Percentiles rank a stretch among this genome's conserved stretches.
Evolutionary conservation across 2,797 vertebrate species (phyloP).

Genomic region (Hydrophis major): DNA sequence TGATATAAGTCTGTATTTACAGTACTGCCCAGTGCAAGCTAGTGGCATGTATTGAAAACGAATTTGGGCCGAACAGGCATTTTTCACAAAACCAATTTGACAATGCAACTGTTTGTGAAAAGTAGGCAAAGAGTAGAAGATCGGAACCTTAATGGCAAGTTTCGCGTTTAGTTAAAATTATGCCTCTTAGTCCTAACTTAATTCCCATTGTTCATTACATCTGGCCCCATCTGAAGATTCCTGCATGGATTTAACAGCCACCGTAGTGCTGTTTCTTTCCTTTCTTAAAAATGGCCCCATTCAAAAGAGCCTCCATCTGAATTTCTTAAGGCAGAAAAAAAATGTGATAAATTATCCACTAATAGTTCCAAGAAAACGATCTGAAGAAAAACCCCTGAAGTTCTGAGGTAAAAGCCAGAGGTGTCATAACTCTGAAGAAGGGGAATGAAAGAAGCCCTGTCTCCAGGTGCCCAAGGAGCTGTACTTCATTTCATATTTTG

Average conservation of each 20-base stretch:
- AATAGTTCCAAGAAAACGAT: conserved; percentile 75
- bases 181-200: conserved; percentile 34
- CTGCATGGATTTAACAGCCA: conserved; percentile 41
- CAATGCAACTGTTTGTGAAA: conserved; percentile 15
- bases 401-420: conserved; percentile 70
- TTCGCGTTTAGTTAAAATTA: conserved; percentile 39
- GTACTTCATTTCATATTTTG: conserved; percentile 68
- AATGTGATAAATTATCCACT: conserved; percentile 74
- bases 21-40: background rate
- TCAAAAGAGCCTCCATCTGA: conserved; percentile 47
- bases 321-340: conserved; percentile 67
- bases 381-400: conserved; percentile 74
- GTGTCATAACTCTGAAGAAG: conserved; percentile 71
- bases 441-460: conserved; percentile 74
- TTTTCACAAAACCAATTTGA: background rate
- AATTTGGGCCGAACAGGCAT: conserved; percentile 4
- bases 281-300: conserved; percentile 26
- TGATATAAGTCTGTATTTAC: background rate
- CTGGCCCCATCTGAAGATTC: conserved; percentile 28
- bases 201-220: conserved; percentile 45
- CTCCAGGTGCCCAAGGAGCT: conserved; percentile 71
- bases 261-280: background rate
- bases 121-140: background rate
- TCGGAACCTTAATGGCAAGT: conserved; percentile 53
- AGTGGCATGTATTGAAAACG: background rate